phyloP scores from a whole-genome alignment of 2,888 invertebrate genomes.

The Acleris emargana region DNA sequence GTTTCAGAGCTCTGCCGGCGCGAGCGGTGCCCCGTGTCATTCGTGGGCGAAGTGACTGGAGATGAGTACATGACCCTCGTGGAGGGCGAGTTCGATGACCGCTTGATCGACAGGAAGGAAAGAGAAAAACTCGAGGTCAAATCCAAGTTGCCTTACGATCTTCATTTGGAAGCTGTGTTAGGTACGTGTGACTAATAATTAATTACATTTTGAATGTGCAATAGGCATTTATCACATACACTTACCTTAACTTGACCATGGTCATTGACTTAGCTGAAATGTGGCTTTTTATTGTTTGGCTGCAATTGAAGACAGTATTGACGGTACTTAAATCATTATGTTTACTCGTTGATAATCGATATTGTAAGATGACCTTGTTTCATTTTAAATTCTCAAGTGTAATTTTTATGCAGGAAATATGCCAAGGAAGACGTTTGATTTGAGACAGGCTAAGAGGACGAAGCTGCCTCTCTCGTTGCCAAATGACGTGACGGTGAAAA shows the following conservation, averaged over 20 bases:
- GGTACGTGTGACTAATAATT: slow-evolving; percentile 73
- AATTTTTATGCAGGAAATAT: slow-evolving; percentile 65
- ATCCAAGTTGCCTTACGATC: slow-evolving; percentile 89
- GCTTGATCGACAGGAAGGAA: slow-evolving; percentile 64
- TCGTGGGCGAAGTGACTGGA: slow-evolving; percentile 96
- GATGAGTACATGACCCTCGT: slow-evolving; percentile 90
- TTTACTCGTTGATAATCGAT: no score
- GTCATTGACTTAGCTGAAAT: no score
- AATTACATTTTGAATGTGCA: slow-evolving; percentile 4
- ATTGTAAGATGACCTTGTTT: not conserved
- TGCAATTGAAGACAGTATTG: no score
- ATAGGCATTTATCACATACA: not conserved
- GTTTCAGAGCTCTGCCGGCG: slow-evolving; percentile 88
- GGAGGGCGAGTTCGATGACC: slow-evolving; percentile 82
- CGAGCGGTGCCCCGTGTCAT: slow-evolving; percentile 96
- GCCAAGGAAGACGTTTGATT: slow-evolving; percentile 85
- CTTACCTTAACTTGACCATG: no score
- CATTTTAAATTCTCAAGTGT: not conserved
- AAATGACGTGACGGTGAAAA: slow-evolving; percentile 82
- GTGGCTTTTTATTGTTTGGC: no score
- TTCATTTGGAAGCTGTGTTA: slow-evolving; percentile 94
- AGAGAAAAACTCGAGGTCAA: slow-evolving; percentile 65
- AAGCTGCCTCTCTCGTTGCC: slow-evolving; percentile 84
- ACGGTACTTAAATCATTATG: no score
- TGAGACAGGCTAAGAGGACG: slow-evolving; percentile 76